These are phyloP conservation scores for Heliconius congener DNA, from an alignment of 1,140 invertebrate species.

Conservation along the genomic window DNA sequence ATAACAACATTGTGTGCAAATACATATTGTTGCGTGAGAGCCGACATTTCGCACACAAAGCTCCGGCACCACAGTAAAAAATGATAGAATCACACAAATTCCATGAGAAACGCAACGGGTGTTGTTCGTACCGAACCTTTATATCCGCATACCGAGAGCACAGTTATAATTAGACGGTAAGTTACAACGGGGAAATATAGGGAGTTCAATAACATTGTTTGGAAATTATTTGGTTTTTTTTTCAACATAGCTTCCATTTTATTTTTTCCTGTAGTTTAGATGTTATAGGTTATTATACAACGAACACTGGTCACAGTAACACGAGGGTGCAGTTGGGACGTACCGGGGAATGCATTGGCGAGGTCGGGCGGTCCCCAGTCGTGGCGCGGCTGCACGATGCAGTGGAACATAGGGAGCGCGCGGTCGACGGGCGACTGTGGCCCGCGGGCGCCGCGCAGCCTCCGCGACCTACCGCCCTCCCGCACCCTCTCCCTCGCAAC, in stretches of 20 bases:
- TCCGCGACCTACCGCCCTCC: conserved; percentile 44
- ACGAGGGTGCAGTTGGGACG: conserved; percentile 18
- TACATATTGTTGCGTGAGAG: background rate
- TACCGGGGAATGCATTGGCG: conserved; percentile 91
- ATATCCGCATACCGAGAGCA: conserved; percentile 34
- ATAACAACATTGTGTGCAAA: conserved; percentile 6
- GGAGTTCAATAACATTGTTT: conserved; percentile 15
- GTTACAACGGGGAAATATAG: conserved; percentile 34
- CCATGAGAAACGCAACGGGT: background rate
- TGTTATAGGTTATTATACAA: background rate
- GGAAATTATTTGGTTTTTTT: background rate
- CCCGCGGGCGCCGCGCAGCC: conserved; percentile 52
- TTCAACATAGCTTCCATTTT: no score
- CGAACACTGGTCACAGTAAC: background rate
- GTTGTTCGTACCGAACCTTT: conserved; percentile 1
- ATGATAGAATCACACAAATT: conserved; percentile 28
- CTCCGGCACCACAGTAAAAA: conserved; percentile 19
- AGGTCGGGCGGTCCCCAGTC: conserved; percentile 89
- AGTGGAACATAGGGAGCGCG: conserved; percentile 86
- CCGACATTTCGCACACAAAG: background rate
- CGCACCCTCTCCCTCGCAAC: conserved; percentile 32
- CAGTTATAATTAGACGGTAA: conserved; percentile 56
- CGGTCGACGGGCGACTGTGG: conserved; percentile 54
- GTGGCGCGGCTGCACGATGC: conserved; percentile 90
- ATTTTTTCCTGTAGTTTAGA: no score